Conservation (phyloP, 2,113 vertebrate genomes). For the Saimiri boliviensis region DNA sequence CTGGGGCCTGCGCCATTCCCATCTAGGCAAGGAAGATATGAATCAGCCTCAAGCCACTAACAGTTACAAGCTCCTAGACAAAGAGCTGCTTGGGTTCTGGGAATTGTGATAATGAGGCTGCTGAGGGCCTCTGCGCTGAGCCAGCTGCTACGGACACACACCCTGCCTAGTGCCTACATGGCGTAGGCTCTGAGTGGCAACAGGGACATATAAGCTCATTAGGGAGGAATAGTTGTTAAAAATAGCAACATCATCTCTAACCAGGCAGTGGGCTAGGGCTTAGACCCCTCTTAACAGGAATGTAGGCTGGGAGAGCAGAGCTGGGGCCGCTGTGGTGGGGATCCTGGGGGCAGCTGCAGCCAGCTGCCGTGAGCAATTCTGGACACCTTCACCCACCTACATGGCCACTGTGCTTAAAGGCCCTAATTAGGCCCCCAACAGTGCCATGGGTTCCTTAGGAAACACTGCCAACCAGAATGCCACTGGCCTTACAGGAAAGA, state of each 20-base stretch:
- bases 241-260: slow-evolving; percentile 51
- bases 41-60: slow-evolving; percentile 63
- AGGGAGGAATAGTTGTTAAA: slow-evolving; percentile 57
- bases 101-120: slow-evolving; percentile 73
- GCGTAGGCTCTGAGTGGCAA: slow-evolving; percentile 63
- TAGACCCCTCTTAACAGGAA: slow-evolving; percentile 46
- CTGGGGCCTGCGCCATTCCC: neutral
- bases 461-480: neutral
- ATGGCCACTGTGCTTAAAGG: neutral
- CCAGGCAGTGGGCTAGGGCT: slow-evolving; percentile 45
- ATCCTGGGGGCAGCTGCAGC: neutral
- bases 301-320: slow-evolving; percentile 29
- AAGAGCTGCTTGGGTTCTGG: slow-evolving; percentile 55
- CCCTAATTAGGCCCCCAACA: slow-evolving; percentile 42
- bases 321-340: neutral
- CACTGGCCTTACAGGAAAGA: slow-evolving; percentile 24
- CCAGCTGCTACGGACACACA: slow-evolving; percentile 68
- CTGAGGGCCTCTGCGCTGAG: slow-evolving; percentile 56
- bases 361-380: neutral
- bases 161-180: slow-evolving; percentile 55
- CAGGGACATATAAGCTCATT: slow-evolving; percentile 66
- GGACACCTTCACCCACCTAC: neutral
- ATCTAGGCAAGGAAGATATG: neutral
- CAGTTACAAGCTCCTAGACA: slow-evolving; percentile 58
- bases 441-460: neutral